Conservation (phyloP, 2,113 vertebrate species). For the Synodontis membranacea region DNA sequence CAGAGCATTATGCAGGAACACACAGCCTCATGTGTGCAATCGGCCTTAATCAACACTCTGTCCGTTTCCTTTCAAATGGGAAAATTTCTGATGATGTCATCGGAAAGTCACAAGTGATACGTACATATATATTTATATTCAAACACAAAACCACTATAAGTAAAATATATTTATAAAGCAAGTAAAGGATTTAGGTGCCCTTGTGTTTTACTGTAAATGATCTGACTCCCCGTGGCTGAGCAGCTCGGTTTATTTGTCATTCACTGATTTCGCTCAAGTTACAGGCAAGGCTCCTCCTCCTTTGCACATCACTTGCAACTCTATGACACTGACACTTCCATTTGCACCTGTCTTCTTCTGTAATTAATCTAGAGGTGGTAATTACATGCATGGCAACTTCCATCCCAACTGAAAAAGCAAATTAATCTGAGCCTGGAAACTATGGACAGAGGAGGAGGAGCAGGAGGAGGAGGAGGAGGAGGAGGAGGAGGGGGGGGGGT, state of each 20-base stretch:
- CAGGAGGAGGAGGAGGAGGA: too few species aligned
- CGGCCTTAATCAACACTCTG: not conserved
- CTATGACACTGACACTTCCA: constrained; percentile 60
- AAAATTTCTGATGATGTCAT: not conserved
- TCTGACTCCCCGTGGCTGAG: not conserved
- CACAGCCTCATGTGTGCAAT: not conserved
- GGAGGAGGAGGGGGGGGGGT: constrained; percentile 40
- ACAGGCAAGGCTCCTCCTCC: not conserved
- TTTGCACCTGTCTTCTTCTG: constrained; percentile 64
- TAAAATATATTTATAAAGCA: not conserved
- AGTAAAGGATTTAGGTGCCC: not conserved
- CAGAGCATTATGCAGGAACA: not conserved
- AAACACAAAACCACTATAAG: not conserved
- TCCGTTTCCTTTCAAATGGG: not conserved
- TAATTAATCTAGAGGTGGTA: constrained; percentile 70
- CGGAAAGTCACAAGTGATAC: too few species aligned
- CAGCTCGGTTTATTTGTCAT: not conserved
- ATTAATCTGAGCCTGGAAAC: constrained; percentile 56
- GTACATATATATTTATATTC: not conserved
- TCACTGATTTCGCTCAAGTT: not conserved
- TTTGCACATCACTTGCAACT: not conserved
- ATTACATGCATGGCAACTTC: constrained; percentile 66
- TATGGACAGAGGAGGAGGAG: constrained; percentile 10
- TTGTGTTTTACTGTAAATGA: not conserved
- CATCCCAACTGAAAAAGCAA: constrained; percentile 59